phyloP scores from a whole-genome alignment of 2,113 vertebrate species.

The Tachuris rubrigastra region DNA sequence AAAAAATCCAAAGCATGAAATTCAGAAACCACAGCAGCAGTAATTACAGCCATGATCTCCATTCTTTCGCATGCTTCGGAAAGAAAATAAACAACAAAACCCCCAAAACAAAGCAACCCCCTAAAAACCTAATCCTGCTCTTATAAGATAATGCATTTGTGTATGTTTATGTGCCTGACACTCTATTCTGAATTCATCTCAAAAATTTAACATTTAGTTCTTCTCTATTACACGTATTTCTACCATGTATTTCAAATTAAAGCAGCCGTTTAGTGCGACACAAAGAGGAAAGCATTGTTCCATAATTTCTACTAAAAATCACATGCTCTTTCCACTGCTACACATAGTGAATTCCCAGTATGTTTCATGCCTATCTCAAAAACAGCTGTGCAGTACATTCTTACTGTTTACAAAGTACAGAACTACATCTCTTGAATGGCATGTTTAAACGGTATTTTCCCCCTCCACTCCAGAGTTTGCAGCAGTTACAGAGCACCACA shows the following conservation, averaged over 20 bases:
- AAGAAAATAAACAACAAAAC: background rate
- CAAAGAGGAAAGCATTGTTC: background rate
- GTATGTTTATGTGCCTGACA: background rate
- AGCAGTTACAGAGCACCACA: background rate
- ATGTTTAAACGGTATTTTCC: background rate
- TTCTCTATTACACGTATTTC: background rate
- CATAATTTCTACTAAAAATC: background rate
- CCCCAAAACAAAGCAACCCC: background rate
- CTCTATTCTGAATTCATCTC: background rate
- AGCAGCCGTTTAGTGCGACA: background rate
- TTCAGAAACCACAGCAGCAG: background rate
- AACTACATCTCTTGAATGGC: background rate
- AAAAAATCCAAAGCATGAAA: background rate
- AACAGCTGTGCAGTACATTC: background rate
- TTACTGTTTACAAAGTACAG: background rate
- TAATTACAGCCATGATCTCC: background rate
- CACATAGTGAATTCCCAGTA: background rate
- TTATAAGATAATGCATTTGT: background rate
- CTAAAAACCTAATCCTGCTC: background rate
- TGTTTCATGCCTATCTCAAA: background rate
- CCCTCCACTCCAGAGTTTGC: background rate
- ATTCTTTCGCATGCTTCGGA: background rate
- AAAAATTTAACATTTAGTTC: background rate
- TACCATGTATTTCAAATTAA: background rate
- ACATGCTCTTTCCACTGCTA: background rate